Evolutionary conservation across 64 coral and sea anemone genomes (phyloP).

Genomic region (Anthopleura sola): DNA sequence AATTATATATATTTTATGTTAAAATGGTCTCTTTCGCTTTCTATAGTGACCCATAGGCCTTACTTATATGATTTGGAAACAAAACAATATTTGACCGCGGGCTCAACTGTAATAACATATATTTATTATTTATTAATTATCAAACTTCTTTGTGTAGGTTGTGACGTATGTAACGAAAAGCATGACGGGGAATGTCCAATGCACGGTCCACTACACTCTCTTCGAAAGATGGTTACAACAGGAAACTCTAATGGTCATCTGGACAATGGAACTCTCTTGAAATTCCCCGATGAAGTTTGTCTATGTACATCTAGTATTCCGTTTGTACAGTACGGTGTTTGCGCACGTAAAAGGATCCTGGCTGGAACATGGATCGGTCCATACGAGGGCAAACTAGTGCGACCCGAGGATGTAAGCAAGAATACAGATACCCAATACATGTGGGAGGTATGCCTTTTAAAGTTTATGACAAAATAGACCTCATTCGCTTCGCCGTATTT

Average conservation of each 20-base stretch:
- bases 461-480: neutral
- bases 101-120: neutral
- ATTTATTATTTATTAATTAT: neutral
- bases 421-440: conserved; percentile 96
- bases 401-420: conserved; percentile 87
- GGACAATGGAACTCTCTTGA: conserved; percentile 88
- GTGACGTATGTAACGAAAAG: conserved; percentile 92
- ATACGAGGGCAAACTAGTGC: conserved; percentile 91
- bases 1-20: too few species aligned
- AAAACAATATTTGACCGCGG: too few species aligned
- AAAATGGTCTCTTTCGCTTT: too few species aligned
- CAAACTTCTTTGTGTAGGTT: conserved; percentile 25
- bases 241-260: conserved; percentile 79
- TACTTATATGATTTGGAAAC: too few species aligned
- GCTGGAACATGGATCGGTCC: conserved; percentile 97
- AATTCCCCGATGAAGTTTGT: conserved; percentile 99
- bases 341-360: conserved; percentile 79
- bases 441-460: conserved; percentile 84
- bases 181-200: conserved; percentile 98
- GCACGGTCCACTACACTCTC: conserved; percentile 93
- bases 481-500: neutral
- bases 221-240: conserved; percentile 85
- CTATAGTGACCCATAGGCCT: too few species aligned
- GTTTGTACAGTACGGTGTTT: conserved; percentile 88
- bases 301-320: conserved; percentile 98